A percentile compares a stretch with the other conserved stretches of the same genome.
phyloP scores from a whole-genome alignment of 2,888 invertebrate species.

The Acleris emargana region DNA sequence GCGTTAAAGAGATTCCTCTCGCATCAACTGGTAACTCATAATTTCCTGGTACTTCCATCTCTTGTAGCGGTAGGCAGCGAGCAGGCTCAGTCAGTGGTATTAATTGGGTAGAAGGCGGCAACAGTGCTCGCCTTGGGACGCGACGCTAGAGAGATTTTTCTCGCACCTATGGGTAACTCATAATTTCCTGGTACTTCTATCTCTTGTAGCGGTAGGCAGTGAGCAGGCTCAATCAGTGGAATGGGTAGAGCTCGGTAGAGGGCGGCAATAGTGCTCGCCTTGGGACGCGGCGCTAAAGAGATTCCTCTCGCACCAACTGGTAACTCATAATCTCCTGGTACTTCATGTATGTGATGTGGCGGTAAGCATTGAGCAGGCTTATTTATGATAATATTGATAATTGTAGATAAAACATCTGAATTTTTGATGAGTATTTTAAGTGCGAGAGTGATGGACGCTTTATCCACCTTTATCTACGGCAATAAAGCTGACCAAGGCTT shows the following conservation, averaged over 20 bases:
- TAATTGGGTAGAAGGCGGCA: conserved; percentile 54
- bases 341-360: no score
- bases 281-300: conserved; percentile 70
- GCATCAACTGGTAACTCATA: conserved; percentile 62
- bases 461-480: no score
- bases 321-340: conserved; percentile 1
- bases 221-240: no score
- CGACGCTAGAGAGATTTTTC: conserved; percentile 64
- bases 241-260: no score
- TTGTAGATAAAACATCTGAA: conserved; percentile 32
- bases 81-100: conserved; percentile 62
- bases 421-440: no score
- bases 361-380: conserved; percentile 62
- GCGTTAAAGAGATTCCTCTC: conserved; percentile 65
- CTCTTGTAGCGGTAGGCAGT: background rate
- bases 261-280: conserved; percentile 53
- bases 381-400: conserved; percentile 68
- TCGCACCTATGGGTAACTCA: conserved; percentile 66
- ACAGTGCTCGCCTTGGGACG: conserved; percentile 68
- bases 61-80: conserved; percentile 54
- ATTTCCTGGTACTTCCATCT: background rate
- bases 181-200: background rate
- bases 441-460: no score
- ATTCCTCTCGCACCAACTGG: conserved; percentile 64
- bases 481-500: no score